phyloP scores from a whole-genome alignment of 2,113 vertebrate genomes.

The Rhagologus leucostigma region DNA sequence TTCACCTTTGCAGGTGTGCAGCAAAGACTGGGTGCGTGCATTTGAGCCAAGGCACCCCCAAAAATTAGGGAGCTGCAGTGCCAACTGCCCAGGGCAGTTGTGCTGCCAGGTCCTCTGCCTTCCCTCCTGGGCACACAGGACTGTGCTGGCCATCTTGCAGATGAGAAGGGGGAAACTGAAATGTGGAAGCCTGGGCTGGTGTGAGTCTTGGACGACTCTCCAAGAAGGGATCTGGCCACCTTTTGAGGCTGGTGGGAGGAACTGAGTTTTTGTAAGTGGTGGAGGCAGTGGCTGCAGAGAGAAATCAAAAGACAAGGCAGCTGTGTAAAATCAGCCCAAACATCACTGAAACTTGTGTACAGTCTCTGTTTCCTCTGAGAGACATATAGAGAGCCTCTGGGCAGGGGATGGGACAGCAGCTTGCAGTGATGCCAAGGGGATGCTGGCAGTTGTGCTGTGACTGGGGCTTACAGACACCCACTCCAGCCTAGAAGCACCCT shows the following conservation, averaged over 20 bases:
- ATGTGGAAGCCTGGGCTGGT: not conserved
- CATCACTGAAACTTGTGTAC: not conserved
- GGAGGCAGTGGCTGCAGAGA: not conserved
- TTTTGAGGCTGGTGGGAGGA: not conserved
- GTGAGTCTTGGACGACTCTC: not conserved
- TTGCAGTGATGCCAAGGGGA: not conserved
- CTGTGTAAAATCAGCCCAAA: not conserved
- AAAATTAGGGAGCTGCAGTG: not conserved
- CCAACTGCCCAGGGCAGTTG: not conserved
- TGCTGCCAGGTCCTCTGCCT: not conserved
- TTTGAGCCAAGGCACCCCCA: not conserved
- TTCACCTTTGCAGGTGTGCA: not conserved
- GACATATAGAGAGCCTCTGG: not conserved
- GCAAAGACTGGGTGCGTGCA: not conserved
- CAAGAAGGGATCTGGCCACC: not conserved
- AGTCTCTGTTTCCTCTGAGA: not conserved
- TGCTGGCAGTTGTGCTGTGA: not conserved
- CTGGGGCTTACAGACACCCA: not conserved
- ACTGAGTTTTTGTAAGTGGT: not conserved
- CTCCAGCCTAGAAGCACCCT: not conserved
- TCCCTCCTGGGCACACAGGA: not conserved
- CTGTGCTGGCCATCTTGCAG: rapidly evolving
- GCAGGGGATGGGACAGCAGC: not conserved
- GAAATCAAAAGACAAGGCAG: not conserved
- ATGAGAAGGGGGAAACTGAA: not conserved